A percentile compares a stretch with the other conserved stretches of the same genome.
Evolutionary conservation across 2,888 invertebrate species (phyloP).

Genomic region (Nezara viridula): DNA sequence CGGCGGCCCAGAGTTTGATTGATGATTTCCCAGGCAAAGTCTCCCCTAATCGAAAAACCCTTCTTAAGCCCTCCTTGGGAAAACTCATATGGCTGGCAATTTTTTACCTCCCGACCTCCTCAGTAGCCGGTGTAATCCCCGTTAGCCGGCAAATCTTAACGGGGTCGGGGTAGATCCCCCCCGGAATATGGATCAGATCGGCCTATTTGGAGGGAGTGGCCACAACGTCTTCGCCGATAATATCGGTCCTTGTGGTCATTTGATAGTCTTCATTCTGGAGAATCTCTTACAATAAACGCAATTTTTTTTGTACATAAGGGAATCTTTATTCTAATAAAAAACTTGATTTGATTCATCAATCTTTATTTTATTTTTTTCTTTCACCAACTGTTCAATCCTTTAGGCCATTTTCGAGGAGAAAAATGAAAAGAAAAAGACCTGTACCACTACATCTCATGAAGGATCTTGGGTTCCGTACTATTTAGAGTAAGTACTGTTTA

Average conservation of each 20-base stretch:
- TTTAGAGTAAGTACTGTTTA: too few species aligned
- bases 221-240: background rate
- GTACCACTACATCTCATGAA: too few species aligned
- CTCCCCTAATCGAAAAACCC: slow-evolving; percentile 59
- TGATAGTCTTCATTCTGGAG: background rate
- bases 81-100: slow-evolving; percentile 49
- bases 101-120: slow-evolving; percentile 38
- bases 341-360: too few species aligned
- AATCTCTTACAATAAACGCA: background rate
- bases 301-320: background rate
- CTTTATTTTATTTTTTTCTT: too few species aligned
- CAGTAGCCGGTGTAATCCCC: slow-evolving; percentile 4
- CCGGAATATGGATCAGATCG: slow-evolving; percentile 4
- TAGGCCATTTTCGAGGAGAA: too few species aligned
- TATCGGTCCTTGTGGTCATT: background rate
- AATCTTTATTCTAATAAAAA: background rate
- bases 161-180: background rate
- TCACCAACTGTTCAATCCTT: too few species aligned
- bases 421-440: too few species aligned
- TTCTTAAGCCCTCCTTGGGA: slow-evolving; percentile 44
- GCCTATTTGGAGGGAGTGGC: background rate
- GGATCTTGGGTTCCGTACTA: too few species aligned
- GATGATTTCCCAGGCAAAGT: slow-evolving; percentile 57
- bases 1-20: slow-evolving; percentile 40
- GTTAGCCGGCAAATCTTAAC: slow-evolving; percentile 34